Conservation (phyloP, 2,888 invertebrate species). For the Drosophila nigritarsus region DNA sequence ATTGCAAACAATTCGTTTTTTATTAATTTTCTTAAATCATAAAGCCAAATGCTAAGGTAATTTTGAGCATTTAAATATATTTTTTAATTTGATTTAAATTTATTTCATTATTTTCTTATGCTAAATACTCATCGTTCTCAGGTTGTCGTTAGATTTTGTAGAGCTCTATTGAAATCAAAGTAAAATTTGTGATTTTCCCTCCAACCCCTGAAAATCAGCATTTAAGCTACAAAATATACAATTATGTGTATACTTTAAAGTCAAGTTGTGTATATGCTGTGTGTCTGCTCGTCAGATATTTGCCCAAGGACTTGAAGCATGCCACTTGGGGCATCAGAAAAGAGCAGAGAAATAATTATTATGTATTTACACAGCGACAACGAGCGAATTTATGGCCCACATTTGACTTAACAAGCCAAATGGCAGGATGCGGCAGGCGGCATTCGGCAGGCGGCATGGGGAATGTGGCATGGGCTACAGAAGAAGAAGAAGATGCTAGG, state of each 20-base stretch:
- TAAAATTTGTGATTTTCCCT: background rate
- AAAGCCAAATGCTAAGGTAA: background rate
- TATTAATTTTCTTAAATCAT: background rate
- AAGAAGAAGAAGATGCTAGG: conserved; percentile 10
- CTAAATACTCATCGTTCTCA: background rate
- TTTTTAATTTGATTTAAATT: background rate
- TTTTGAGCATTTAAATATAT: background rate
- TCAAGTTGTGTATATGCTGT: background rate
- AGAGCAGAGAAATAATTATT: conserved; percentile 73
- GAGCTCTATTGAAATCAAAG: background rate
- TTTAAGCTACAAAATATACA: background rate
- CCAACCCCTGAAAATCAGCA: background rate
- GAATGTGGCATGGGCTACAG: background rate
- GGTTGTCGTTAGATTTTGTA: background rate
- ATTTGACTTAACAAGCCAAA: conserved; percentile 65
- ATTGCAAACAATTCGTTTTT: background rate
- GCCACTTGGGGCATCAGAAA: conserved; percentile 35
- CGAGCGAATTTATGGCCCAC: conserved; percentile 58
- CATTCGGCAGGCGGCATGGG: background rate
- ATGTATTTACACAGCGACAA: conserved; percentile 64
- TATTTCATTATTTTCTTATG: background rate
- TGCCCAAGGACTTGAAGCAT: conserved; percentile 31
- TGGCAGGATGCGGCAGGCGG: background rate
- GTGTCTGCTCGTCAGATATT: conserved; percentile 21
- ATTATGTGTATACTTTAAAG: conserved; percentile 9